These are phyloP conservation scores for Scolanthus callimorphus DNA, from an alignment of 92 coral and sea anemone genomes.

Conservation along the genomic window DNA sequence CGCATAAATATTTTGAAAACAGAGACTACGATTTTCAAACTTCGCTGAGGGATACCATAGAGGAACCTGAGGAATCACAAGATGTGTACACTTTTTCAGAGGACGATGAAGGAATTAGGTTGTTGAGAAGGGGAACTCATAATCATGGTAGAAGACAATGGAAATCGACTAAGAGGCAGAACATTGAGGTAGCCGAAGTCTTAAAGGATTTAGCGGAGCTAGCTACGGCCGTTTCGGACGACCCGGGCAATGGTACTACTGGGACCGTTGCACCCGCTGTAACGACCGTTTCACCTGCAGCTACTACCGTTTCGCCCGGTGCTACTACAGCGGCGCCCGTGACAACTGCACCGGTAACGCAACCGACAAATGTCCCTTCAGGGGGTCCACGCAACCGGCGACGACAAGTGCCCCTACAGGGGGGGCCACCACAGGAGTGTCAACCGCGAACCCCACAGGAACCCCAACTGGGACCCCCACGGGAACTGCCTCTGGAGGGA, in stretches of 20 bases:
- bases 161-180: slow-evolving; percentile 20
- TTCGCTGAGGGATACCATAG: not conserved
- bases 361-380: not conserved
- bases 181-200: slow-evolving; percentile 39
- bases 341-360: not conserved
- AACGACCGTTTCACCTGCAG: not conserved
- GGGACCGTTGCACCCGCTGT: not conserved
- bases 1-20: slow-evolving; percentile 9
- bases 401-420: not conserved
- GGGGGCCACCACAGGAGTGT: not conserved
- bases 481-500: not conserved
- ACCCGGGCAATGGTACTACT: slow-evolving; percentile 1
- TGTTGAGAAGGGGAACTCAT: not conserved
- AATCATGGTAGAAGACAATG: not conserved
- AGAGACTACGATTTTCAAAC: slow-evolving; percentile 1
- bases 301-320: slow-evolving; percentile 10
- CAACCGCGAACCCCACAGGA: not conserved
- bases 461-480: not conserved
- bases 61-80: not conserved
- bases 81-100: slow-evolving; percentile 12
- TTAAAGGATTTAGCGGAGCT: slow-evolving; percentile 32
- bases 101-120: slow-evolving; percentile 13
- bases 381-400: not conserved
- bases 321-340: slow-evolving; percentile 6
- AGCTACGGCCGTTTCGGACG: slow-evolving; percentile 29